Evolutionary conservation across 23 tunicate species (phyloP).

Genomic region (Halocynthia roretzi): DNA sequence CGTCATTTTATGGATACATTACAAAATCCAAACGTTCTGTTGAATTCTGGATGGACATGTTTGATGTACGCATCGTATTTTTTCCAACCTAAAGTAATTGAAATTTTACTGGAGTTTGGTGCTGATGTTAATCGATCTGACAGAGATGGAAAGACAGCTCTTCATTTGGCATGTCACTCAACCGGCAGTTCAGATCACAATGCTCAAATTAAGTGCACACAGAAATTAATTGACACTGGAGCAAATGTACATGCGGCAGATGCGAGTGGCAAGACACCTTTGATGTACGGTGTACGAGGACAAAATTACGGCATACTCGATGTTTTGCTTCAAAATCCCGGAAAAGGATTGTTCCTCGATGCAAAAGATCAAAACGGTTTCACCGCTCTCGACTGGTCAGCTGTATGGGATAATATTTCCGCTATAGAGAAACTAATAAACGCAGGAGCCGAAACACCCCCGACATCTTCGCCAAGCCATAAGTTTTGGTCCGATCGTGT

Average conservation of each 20-base stretch:
- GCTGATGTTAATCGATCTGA: conserved; percentile 35
- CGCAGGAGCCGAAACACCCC: too few relatives aligned
- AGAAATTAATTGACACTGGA: conserved; percentile 11
- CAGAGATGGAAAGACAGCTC: conserved; percentile 37
- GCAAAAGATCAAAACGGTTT: conserved; percentile 35
- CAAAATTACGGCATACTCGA: conserved; percentile 22
- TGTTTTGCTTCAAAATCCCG: neutral
- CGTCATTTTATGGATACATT: neutral
- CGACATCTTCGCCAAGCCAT: too few relatives aligned
- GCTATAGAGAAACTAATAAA: too few relatives aligned
- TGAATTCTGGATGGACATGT: conserved; percentile 61
- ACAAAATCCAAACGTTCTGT: conserved; percentile 7
- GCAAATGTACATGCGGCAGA: conserved; percentile 34
- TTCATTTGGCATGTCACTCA: conserved; percentile 63
- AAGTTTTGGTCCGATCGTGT: too few relatives aligned
- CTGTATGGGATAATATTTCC: too few relatives aligned
- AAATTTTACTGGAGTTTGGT: conserved; percentile 23
- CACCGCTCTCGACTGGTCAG: conserved; percentile 55
- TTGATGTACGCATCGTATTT: conserved; percentile 61
- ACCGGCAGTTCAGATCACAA: neutral
- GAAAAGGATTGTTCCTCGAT: neutral
- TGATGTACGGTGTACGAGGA: conserved; percentile 44
- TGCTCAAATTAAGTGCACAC: neutral
- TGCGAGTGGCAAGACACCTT: conserved; percentile 34
- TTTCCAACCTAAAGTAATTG: conserved; percentile 28